These are phyloP conservation scores for Podotricha telesiphe DNA, from an alignment of 2,888 invertebrate genomes.

Conservation along the genomic window DNA sequence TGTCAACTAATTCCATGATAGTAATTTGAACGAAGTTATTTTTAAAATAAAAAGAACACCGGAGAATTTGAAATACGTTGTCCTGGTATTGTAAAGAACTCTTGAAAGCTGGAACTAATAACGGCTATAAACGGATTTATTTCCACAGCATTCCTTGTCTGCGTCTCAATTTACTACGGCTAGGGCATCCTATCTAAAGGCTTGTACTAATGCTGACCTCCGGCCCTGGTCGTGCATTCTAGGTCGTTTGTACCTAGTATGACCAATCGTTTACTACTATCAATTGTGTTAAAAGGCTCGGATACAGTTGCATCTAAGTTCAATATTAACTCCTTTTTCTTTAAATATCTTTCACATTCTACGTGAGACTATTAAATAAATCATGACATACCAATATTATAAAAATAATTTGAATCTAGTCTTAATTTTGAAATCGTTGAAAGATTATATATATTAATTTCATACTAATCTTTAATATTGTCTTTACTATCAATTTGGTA, in stretches of 20 bases:
- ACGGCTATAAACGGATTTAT: slow-evolving; percentile 46
- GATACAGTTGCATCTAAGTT: slow-evolving; percentile 23
- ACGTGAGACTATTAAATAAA: not conserved
- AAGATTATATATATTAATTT: too few relatives aligned
- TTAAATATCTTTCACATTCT: not conserved
- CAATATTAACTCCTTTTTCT: not conserved
- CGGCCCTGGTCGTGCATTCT: slow-evolving; percentile 61
- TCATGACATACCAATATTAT: not conserved
- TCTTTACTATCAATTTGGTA: too few relatives aligned
- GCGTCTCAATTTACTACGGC: slow-evolving; percentile 48
- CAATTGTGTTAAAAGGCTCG: slow-evolving; percentile 50
- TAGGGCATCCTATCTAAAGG: slow-evolving; percentile 48
- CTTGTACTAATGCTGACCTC: slow-evolving; percentile 60
- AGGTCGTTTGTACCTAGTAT: slow-evolving; percentile 63
- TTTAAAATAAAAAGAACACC: not conserved
- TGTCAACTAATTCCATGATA: not conserved
- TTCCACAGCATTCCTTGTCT: slow-evolving; percentile 44
- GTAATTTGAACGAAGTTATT: not conserved
- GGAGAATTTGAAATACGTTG: slow-evolving; percentile 1
- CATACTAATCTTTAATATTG: too few relatives aligned
- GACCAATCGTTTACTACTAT: slow-evolving; percentile 69
- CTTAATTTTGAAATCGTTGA: not conserved
- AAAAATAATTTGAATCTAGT: not conserved
- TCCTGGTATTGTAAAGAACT: slow-evolving; percentile 32
- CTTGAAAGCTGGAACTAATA: slow-evolving; percentile 43